phyloP scores from a whole-genome alignment of 1,140 invertebrate species.

The Hesperophylax magnus region DNA sequence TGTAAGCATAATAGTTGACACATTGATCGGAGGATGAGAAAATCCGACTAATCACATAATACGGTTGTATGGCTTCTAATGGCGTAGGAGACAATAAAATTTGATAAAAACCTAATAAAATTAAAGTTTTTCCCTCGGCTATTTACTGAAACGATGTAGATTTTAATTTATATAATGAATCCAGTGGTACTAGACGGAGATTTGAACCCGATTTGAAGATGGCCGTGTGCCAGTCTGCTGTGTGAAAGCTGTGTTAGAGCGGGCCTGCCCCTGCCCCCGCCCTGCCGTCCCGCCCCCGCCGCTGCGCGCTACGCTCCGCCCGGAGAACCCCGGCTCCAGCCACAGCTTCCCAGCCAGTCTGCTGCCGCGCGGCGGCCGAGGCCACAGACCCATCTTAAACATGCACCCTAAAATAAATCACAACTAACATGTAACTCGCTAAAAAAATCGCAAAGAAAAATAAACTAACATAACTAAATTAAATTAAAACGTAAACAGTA shows the following conservation, averaged over 20 bases:
- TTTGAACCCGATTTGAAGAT: neutral
- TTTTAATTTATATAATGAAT: too few relatives aligned
- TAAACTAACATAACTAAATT: constrained; percentile 43
- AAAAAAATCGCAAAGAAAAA: constrained; percentile 50
- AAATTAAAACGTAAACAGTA: constrained; percentile 52
- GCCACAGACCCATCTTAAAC: constrained; percentile 58
- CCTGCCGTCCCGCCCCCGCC: neutral
- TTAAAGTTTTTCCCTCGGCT: too few relatives aligned
- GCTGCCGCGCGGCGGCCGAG: constrained; percentile 58
- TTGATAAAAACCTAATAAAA: too few relatives aligned
- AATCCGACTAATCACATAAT: too few relatives aligned
- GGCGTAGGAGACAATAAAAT: too few relatives aligned
- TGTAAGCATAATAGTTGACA: too few relatives aligned
- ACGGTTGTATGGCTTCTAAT: too few relatives aligned
- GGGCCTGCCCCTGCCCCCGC: constrained; percentile 11
- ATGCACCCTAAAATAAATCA: constrained; percentile 56
- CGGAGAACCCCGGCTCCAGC: neutral
- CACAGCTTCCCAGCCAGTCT: constrained; percentile 47
- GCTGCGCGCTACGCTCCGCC: constrained; percentile 8
- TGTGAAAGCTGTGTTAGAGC: neutral
- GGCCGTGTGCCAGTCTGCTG: neutral
- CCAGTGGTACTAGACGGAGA: neutral
- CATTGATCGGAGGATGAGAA: too few relatives aligned
- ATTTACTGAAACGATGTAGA: too few relatives aligned
- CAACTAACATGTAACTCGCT: constrained; percentile 56